These are phyloP conservation scores for Zoanthus solanderi DNA, from an alignment of 92 coral and sea anemone species.

Conservation along the genomic window DNA sequence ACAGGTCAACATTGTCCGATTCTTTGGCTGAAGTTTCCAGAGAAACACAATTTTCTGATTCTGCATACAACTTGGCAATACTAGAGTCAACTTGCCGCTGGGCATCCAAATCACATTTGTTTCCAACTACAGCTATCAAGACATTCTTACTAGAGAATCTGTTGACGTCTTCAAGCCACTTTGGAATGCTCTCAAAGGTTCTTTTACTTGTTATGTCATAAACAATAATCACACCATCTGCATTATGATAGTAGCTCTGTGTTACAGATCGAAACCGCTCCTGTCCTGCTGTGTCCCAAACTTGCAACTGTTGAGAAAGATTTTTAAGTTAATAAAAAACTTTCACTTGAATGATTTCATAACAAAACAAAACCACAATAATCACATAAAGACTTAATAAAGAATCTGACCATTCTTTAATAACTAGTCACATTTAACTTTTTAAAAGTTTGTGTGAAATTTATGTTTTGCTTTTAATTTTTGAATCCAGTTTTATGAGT, in stretches of 20 bases:
- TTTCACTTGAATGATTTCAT: no score
- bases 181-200: constrained; percentile 87
- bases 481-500: no score
- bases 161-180: constrained; percentile 93
- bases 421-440: no score
- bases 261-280: constrained; percentile 97
- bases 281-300: constrained; percentile 99
- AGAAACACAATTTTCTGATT: constrained; percentile 82
- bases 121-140: constrained; percentile 89
- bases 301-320: constrained; percentile 76
- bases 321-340: neutral
- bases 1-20: constrained; percentile 90
- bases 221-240: constrained; percentile 92
- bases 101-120: constrained; percentile 85
- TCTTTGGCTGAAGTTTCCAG: constrained; percentile 99
- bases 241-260: constrained; percentile 96
- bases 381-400: no score
- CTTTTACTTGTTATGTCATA: constrained; percentile 90
- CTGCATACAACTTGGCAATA: constrained; percentile 80
- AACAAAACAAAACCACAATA: no score
- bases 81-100: constrained; percentile 83
- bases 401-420: no score
- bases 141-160: constrained; percentile 93
- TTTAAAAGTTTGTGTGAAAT: no score
- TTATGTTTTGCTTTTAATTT: no score